phyloP scores from a whole-genome alignment of 1,140 invertebrate species.

The Drosophila punjabiensis region DNA sequence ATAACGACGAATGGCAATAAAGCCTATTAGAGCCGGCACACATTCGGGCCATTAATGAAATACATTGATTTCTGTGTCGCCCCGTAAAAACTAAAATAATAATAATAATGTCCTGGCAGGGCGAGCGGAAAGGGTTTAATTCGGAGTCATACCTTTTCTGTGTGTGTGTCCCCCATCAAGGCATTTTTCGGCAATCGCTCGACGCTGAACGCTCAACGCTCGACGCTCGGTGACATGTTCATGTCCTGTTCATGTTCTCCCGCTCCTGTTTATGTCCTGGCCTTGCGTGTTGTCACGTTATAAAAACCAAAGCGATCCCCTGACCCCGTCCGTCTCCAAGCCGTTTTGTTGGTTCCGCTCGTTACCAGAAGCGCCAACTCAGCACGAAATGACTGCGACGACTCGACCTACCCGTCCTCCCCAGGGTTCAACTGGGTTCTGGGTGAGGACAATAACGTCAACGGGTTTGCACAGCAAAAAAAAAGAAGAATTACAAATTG shows the following conservation, averaged over 20 bases:
- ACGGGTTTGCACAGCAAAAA: constrained; percentile 39
- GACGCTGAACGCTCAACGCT: constrained; percentile 37
- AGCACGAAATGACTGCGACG: constrained; percentile 47
- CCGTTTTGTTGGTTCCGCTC: constrained; percentile 72
- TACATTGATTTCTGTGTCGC: constrained; percentile 81
- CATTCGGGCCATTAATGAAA: constrained; percentile 79
- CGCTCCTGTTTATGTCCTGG: constrained; percentile 38
- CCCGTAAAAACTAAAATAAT: constrained; percentile 25
- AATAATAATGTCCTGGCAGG: neutral
- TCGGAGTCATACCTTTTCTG: constrained; percentile 51
- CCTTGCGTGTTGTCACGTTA: constrained; percentile 85
- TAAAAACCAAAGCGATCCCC: constrained; percentile 79
- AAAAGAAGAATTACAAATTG: neutral
- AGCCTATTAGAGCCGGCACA: constrained; percentile 81
- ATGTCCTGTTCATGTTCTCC: constrained; percentile 45
- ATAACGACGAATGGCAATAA: constrained; percentile 81
- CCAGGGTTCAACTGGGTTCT: neutral
- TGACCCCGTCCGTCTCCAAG: constrained; percentile 1
- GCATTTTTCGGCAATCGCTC: constrained; percentile 42
- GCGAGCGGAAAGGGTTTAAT: constrained; percentile 50
- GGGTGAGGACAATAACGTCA: constrained; percentile 40
- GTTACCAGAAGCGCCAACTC: constrained; percentile 79
- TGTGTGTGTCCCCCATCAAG: constrained; percentile 5
- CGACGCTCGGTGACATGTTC: constrained; percentile 43
- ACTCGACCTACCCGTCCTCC: neutral